A percentile compares a stretch with the other conserved stretches of the same genome.
Conservation (phyloP, 2,888 invertebrate genomes). For the Leucophora obtusa region DNA sequence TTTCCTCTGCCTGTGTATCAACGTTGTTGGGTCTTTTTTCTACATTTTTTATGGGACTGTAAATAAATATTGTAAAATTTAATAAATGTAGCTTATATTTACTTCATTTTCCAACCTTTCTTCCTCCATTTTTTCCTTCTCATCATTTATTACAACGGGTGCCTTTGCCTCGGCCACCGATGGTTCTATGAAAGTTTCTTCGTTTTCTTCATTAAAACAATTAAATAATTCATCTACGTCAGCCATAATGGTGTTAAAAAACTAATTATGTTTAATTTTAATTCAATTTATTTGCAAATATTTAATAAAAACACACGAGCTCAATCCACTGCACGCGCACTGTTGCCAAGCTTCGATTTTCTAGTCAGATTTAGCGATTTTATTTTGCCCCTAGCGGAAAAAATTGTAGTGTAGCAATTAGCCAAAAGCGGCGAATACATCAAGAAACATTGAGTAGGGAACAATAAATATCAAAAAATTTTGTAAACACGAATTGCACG, state of each 20-base stretch:
- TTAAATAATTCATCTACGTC: slow-evolving; percentile 78
- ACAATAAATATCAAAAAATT: too few relatives aligned
- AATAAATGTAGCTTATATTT: slow-evolving; percentile 5
- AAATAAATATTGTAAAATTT: background rate
- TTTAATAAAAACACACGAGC: slow-evolving; percentile 34
- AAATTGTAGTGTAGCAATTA: too few relatives aligned
- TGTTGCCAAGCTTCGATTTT: too few relatives aligned
- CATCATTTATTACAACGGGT: slow-evolving; percentile 4
- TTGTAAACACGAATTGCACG: too few relatives aligned
- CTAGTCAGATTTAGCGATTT: too few relatives aligned
- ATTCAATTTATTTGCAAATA: slow-evolving; percentile 25
- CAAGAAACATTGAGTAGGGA: too few relatives aligned
- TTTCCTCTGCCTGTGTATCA: slow-evolving; percentile 43
- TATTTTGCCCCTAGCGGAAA: too few relatives aligned
- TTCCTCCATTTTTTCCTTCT: background rate
- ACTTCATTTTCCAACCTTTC: slow-evolving; percentile 44
- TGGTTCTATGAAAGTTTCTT: slow-evolving; percentile 52
- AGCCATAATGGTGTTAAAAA: slow-evolving; percentile 66
- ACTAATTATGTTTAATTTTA: slow-evolving; percentile 11
- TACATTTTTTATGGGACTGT: slow-evolving; percentile 29
- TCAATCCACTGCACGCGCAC: slow-evolving; percentile 29
- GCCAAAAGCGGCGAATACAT: too few relatives aligned
- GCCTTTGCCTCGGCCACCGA: slow-evolving; percentile 12
- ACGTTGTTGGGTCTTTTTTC: slow-evolving; percentile 58
- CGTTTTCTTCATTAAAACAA: slow-evolving; percentile 75